These are phyloP conservation scores for Brachionus plicatilis DNA, from an alignment of 1,140 invertebrate genomes.

Conservation along the genomic window DNA sequence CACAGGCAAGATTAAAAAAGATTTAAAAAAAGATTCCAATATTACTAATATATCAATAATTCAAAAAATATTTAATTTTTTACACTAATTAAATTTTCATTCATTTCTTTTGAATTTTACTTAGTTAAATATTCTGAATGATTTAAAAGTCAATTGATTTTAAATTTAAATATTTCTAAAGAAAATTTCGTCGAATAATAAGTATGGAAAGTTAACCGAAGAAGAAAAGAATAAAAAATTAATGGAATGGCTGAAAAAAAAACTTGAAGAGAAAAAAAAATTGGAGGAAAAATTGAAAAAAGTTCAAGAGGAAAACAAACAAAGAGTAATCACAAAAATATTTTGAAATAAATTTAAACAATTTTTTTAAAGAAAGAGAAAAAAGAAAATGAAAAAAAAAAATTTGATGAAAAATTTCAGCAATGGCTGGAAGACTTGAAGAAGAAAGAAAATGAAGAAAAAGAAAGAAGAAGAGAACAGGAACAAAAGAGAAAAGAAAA, in stretches of 20 bases:
- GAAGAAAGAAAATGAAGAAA: neutral
- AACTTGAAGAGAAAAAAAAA: neutral
- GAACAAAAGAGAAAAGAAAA: neutral
- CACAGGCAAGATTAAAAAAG: no score
- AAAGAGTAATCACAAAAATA: neutral
- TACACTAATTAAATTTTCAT: no score
- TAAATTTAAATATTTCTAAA: neutral
- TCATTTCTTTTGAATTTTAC: no score
- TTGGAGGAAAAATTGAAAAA: neutral
- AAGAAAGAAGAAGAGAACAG: neutral
- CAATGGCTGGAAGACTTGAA: conserved; percentile 7
- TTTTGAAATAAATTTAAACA: neutral
- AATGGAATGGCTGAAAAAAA: conserved; percentile 28
- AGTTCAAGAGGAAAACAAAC: neutral
- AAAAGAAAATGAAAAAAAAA: neutral
- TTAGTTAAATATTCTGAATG: no score
- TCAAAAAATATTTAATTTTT: no score
- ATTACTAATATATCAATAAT: no score
- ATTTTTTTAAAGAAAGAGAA: neutral
- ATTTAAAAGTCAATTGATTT: no score
- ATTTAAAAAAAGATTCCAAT: no score
- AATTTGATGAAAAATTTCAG: conserved; percentile 21
- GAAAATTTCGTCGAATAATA: conserved; percentile 1
- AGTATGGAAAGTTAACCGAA: neutral
- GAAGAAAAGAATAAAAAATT: conserved; percentile 22